phyloP scores from a whole-genome alignment of 2,113 vertebrate genomes.

The Semnornis frantzii region DNA sequence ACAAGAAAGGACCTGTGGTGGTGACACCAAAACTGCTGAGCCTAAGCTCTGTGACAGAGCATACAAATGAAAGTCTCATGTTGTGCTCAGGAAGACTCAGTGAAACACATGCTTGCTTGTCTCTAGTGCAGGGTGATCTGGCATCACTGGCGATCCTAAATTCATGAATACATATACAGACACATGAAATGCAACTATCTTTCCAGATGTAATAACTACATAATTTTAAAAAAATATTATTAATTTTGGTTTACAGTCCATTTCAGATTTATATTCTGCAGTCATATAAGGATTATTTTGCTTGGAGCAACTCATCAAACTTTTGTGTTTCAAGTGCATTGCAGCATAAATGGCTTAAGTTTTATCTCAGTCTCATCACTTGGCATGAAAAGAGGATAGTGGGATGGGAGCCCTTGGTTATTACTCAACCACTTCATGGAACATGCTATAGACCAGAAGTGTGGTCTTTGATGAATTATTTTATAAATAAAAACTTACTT shows the following conservation, averaged over 20 bases:
- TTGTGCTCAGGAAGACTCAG: not conserved
- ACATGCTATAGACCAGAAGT: not conserved
- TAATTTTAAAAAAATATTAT: not conserved
- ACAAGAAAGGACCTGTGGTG: not conserved
- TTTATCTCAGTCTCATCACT: not conserved
- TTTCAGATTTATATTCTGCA: not conserved
- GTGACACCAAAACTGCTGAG: not conserved
- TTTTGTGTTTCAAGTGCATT: not conserved
- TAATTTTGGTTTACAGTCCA: not conserved
- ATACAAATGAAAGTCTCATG: rapidly evolving
- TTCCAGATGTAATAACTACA: not conserved
- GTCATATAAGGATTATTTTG: not conserved
- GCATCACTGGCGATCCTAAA: not conserved
- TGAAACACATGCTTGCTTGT: not conserved
- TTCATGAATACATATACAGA: not conserved
- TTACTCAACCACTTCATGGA: not conserved
- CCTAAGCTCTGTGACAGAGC: not conserved
- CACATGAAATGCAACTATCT: not conserved
- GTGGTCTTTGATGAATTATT: not conserved
- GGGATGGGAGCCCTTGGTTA: not conserved
- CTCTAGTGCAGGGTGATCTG: not conserved
- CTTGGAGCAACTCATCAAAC: not conserved
- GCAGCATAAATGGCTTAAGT: not conserved
- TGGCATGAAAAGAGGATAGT: not conserved
- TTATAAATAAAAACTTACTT: not conserved